These are phyloP conservation scores for Eulemur macaco DNA, from an alignment of 2,113 vertebrate genomes.

Conservation along the genomic window DNA sequence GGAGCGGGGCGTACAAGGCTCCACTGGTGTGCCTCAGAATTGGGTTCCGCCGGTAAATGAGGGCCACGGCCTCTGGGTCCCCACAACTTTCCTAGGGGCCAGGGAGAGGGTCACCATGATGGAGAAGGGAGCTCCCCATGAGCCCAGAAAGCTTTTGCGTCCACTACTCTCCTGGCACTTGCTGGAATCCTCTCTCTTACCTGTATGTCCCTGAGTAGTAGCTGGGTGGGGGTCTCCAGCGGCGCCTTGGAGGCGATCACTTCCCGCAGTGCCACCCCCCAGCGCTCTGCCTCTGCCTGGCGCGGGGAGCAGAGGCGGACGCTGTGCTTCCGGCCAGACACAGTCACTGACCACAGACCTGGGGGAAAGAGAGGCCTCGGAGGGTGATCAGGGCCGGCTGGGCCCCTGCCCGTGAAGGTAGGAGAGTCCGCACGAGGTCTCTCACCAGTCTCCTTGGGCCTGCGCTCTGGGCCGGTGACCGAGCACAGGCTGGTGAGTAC, in stretches of 20 bases:
- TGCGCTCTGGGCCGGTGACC: constrained; percentile 95
- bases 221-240: constrained; percentile 95
- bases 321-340: constrained; percentile 95
- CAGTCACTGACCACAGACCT: constrained; percentile 96
- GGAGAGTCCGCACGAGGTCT: neutral
- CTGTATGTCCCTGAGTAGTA: constrained; percentile 95
- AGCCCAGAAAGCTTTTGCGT: neutral
- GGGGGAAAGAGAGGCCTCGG: neutral
- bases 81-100: constrained; percentile 90
- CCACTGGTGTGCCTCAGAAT: constrained; percentile 95
- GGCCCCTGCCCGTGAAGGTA: neutral
- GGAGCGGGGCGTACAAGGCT: constrained; percentile 93
- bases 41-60: constrained; percentile 95
- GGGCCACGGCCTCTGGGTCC: constrained; percentile 93
- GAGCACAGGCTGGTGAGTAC: constrained; percentile 97
- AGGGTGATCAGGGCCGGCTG: neutral
- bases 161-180: neutral
- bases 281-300: constrained; percentile 94
- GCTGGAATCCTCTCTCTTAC: constrained; percentile 78
- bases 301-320: constrained; percentile 93
- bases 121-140: neutral
- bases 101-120: neutral
- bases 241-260: constrained; percentile 95
- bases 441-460: constrained; percentile 94
- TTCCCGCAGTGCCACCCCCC: constrained; percentile 94